Evolutionary conservation across 1,140 invertebrate species (phyloP).

Genomic region (Drosophila auraria): DNA sequence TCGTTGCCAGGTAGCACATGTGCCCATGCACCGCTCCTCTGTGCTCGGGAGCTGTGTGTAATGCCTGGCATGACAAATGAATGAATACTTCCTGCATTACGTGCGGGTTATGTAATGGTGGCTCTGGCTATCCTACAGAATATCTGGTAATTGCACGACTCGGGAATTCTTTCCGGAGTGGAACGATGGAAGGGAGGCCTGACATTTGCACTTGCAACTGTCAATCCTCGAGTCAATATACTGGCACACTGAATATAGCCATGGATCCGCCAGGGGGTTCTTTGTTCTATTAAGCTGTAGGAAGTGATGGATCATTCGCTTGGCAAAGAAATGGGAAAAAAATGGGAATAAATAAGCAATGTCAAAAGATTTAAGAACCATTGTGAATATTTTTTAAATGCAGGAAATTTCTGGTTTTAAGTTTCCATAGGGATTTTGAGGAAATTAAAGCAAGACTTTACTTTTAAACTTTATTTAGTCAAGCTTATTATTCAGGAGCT

Average conservation of each 20-base stretch:
- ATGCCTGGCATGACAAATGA: conserved; percentile 71
- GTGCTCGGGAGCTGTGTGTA: conserved; percentile 27
- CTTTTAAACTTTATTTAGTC: background rate
- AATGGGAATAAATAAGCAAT: background rate
- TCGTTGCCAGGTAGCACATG: conserved; percentile 54
- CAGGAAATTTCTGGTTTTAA: background rate
- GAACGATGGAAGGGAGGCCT: conserved; percentile 18
- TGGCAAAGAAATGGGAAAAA: background rate
- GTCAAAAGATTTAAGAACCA: background rate
- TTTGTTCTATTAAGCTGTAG: conserved; percentile 6
- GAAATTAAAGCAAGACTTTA: too few relatives aligned
- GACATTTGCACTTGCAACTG: conserved; percentile 56
- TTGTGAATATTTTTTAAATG: background rate
- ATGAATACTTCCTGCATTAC: conserved; percentile 81
- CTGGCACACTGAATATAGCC: background rate
- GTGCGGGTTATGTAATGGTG: conserved; percentile 61
- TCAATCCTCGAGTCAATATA: conserved; percentile 39
- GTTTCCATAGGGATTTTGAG: background rate
- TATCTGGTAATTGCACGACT: conserved; percentile 17
- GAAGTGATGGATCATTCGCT: conserved; percentile 23
- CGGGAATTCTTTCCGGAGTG: background rate
- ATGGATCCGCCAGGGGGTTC: background rate
- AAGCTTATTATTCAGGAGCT: too few relatives aligned
- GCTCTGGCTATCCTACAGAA: conserved; percentile 32
- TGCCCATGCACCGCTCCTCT: conserved; percentile 33